Evolutionary conservation across 2,888 invertebrate species (phyloP).

Genomic region (Ophioninae sp.): DNA sequence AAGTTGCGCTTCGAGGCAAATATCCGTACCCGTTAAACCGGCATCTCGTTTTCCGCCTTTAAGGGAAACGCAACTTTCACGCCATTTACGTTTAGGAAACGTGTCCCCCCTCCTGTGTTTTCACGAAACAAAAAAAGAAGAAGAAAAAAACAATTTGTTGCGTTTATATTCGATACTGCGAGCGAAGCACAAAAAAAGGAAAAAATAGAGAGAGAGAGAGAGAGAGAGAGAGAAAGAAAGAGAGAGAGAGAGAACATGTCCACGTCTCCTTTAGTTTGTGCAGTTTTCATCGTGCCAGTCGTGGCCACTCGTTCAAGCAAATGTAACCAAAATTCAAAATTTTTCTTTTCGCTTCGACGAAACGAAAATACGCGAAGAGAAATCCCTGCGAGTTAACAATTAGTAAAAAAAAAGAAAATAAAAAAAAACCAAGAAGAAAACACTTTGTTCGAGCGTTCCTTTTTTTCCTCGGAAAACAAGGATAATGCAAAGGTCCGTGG

Average conservation of each 20-base stretch:
- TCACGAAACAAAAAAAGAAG: slow-evolving; percentile 13
- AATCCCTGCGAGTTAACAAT: slow-evolving; percentile 1
- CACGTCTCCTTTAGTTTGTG: background rate
- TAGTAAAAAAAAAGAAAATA: slow-evolving; percentile 16
- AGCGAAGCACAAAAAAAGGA: background rate
- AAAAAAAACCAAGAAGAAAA: slow-evolving; percentile 24
- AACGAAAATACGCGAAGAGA: background rate
- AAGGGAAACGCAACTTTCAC: slow-evolving; percentile 65
- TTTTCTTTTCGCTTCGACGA: background rate
- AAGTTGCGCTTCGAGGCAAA: slow-evolving; percentile 3
- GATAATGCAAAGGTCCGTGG: slow-evolving; percentile 49
- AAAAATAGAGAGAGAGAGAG: background rate
- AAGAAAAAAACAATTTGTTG: slow-evolving; percentile 11
- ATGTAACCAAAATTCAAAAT: slow-evolving; percentile 11
- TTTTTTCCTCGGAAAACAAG: background rate
- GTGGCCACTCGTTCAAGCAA: slow-evolving; percentile 23
- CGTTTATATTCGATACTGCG: slow-evolving; percentile 2
- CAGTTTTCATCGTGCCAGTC: slow-evolving; percentile 10
- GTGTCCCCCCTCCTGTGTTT: background rate
- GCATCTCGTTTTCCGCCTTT: slow-evolving; percentile 58
- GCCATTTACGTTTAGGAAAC: slow-evolving; percentile 60
- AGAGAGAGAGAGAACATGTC: background rate
- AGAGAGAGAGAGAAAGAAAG: background rate
- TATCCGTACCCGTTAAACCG: slow-evolving; percentile 49
- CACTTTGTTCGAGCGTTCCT: background rate